Conservation (phyloP, 2,113 vertebrate species). For the Struthio camelus region DNA sequence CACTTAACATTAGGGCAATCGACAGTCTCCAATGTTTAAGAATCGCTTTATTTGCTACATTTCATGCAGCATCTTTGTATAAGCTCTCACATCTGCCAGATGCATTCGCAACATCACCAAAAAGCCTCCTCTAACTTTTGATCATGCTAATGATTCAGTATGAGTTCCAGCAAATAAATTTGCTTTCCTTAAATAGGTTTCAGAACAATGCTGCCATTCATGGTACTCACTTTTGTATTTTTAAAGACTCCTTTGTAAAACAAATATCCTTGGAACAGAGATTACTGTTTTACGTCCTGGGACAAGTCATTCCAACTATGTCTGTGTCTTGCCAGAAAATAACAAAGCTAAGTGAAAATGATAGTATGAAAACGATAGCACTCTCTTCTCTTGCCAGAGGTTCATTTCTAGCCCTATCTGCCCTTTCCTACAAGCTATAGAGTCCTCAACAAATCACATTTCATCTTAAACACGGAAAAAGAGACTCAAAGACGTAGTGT, state of each 20-base stretch:
- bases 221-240: neutral
- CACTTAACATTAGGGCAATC: neutral
- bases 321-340: neutral
- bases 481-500: neutral
- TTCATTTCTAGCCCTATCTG: neutral
- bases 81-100: neutral
- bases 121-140: neutral
- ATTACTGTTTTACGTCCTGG: neutral
- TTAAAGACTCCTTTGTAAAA: neutral
- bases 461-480: neutral
- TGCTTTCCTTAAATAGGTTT: neutral
- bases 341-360: neutral
- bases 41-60: neutral
- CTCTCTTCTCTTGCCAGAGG: neutral
- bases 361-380: neutral
- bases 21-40: neutral
- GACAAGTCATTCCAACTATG: neutral
- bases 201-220: neutral
- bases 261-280: neutral
- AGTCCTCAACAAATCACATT: neutral
- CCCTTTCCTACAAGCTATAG: neutral
- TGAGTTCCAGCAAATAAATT: neutral
- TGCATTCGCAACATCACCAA: neutral
- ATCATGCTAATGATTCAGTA: neutral
- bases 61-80: neutral